Evolutionary conservation across 1,140 invertebrate genomes (phyloP).

Genomic region (Orius insidiosus): DNA sequence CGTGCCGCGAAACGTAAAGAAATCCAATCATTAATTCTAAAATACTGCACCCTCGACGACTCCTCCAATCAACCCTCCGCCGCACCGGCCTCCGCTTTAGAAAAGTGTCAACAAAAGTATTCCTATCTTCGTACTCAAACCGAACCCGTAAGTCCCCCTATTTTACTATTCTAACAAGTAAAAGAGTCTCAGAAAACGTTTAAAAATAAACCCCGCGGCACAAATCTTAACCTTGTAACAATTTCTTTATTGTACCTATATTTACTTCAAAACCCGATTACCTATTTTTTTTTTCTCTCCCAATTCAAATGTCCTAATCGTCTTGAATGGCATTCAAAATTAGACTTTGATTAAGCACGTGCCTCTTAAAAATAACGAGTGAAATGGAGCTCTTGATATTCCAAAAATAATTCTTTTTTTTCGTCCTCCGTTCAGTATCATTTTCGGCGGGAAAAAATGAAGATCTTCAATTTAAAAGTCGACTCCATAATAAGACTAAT

Average conservation of each 20-base stretch:
- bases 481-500: too few species aligned
- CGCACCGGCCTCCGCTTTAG: conserved; percentile 16
- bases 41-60: conserved; percentile 54
- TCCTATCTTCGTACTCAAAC: conserved; percentile 18
- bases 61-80: conserved; percentile 9
- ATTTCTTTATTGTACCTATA: too few species aligned
- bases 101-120: conserved; percentile 23
- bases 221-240: conserved; percentile 10
- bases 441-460: too few species aligned
- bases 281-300: too few species aligned
- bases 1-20: conserved; percentile 59
- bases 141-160: background rate
- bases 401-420: conserved; percentile 1
- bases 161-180: conserved; percentile 1
- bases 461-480: too few species aligned
- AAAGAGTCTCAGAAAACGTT: conserved; percentile 1
- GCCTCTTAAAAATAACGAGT: background rate
- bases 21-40: conserved; percentile 58
- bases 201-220: background rate
- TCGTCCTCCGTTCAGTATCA: too few species aligned
- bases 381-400: conserved; percentile 3
- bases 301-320: too few species aligned
- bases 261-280: too few species aligned
- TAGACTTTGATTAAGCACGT: too few species aligned
- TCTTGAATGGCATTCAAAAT: too few species aligned